Evolutionary conservation across 2,113 vertebrate genomes (phyloP).

Genomic region (Polypterus senegalus): DNA sequence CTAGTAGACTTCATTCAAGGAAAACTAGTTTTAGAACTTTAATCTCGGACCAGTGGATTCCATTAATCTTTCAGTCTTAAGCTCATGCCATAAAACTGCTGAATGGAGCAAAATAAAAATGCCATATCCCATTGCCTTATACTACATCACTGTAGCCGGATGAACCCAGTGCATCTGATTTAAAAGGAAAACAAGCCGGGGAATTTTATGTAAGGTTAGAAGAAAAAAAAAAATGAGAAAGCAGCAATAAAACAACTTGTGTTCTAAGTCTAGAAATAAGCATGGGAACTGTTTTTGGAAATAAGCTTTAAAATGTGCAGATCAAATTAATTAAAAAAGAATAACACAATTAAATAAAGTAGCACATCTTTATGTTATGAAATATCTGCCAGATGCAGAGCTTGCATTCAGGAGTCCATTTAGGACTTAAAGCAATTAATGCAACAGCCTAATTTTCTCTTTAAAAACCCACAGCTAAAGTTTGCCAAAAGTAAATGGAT

Average conservation of each 20-base stretch:
- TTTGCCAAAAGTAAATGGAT: background rate
- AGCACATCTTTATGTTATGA: background rate
- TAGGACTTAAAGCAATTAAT: background rate
- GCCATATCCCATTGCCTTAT: conserved; percentile 5
- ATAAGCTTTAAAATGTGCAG: no score
- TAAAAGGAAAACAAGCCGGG: no score
- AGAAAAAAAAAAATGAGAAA: no score
- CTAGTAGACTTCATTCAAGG: conserved; percentile 3
- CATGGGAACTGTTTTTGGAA: no score
- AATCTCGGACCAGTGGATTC: conserved; percentile 14
- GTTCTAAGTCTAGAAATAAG: no score
- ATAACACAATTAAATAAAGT: background rate
- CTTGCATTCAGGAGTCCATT: background rate
- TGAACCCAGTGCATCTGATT: background rate
- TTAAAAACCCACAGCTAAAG: background rate
- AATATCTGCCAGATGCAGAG: background rate
- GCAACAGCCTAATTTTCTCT: background rate
- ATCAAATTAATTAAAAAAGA: background rate
- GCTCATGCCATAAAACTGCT: conserved; percentile 10
- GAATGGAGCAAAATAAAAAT: conserved; percentile 11
- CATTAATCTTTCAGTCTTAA: conserved; percentile 18
- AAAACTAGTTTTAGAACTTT: conserved; percentile 9
- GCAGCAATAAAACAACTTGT: no score
- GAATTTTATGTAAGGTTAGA: no score
- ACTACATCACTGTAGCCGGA: conserved; percentile 10